Evolutionary conservation across 2,888 invertebrate genomes (phyloP).

Genomic region (Stenodema calcarata): DNA sequence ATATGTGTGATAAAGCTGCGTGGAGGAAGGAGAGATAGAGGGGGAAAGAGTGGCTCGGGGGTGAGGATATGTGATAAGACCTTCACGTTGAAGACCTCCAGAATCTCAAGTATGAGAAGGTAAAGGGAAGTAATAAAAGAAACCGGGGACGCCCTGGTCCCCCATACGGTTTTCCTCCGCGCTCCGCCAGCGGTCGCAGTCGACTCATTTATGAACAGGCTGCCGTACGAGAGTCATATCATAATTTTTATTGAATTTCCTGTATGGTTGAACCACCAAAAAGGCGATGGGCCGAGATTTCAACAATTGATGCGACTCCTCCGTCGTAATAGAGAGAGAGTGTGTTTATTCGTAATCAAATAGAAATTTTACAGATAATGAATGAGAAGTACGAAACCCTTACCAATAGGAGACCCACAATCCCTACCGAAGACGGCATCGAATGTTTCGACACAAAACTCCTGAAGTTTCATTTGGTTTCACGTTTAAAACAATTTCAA

Average conservation of each 20-base stretch:
- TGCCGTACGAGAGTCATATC: not conserved
- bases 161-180: not conserved
- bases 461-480: too few species aligned
- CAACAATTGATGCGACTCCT: too few species aligned
- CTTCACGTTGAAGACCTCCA: conserved; percentile 11
- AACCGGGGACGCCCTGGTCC: not conserved
- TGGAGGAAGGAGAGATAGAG: not conserved
- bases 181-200: not conserved
- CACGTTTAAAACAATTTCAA: too few species aligned
- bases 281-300: not conserved
- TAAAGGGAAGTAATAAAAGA: conserved; percentile 31
- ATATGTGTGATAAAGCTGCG: conserved; percentile 21
- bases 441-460: too few species aligned
- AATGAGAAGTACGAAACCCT: too few species aligned
- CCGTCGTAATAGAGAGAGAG: too few species aligned
- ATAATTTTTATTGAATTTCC: not conserved
- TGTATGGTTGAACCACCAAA: not conserved
- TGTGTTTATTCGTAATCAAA: too few species aligned
- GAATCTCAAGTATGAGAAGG: conserved; percentile 31
- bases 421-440: too few species aligned
- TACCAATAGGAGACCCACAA: too few species aligned
- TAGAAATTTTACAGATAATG: too few species aligned
- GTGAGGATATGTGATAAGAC: conserved; percentile 3
- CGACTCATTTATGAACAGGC: not conserved
- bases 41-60: too few species aligned